Conservation (phyloP, 2,888 invertebrate species). For the Andrena fulva region DNA sequence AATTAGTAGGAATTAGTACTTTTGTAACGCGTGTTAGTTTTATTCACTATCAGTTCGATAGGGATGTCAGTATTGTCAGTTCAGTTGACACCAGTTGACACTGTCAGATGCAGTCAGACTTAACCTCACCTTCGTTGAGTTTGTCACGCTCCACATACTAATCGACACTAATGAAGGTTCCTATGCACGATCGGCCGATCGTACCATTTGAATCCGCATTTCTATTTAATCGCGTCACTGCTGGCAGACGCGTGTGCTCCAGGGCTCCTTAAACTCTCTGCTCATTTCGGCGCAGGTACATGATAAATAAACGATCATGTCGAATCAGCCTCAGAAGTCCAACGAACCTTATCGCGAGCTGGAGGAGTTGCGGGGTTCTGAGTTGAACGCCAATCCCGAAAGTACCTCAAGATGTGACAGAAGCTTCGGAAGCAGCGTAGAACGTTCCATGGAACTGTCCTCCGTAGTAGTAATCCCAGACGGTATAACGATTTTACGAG, state of each 20-base stretch:
- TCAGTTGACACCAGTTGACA: background rate
- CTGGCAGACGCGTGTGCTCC: constrained; percentile 4
- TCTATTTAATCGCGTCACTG: constrained; percentile 5
- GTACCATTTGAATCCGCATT: constrained; percentile 11
- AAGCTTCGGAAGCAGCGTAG: constrained; percentile 68
- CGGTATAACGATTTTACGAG: constrained; percentile 85
- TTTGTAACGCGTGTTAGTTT: background rate
- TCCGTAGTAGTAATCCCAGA: constrained; percentile 93
- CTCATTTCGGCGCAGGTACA: constrained; percentile 3
- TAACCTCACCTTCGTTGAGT: constrained; percentile 16
- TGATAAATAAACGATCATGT: constrained; percentile 62
- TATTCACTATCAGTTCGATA: background rate
- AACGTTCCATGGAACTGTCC: constrained; percentile 89
- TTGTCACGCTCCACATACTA: constrained; percentile 60
- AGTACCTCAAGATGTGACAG: constrained; percentile 60
- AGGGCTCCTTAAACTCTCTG: background rate
- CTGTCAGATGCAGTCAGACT: background rate
- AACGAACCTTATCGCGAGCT: constrained; percentile 80
- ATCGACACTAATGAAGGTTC: constrained; percentile 46
- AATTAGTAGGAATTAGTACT: background rate
- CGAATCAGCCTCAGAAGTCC: constrained; percentile 71
- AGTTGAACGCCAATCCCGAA: constrained; percentile 71
- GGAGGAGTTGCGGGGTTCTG: constrained; percentile 75
- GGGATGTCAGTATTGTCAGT: background rate
- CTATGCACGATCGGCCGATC: constrained; percentile 18